Conservation (phyloP, 2,113 vertebrate genomes). For the Sorex fumeus region DNA sequence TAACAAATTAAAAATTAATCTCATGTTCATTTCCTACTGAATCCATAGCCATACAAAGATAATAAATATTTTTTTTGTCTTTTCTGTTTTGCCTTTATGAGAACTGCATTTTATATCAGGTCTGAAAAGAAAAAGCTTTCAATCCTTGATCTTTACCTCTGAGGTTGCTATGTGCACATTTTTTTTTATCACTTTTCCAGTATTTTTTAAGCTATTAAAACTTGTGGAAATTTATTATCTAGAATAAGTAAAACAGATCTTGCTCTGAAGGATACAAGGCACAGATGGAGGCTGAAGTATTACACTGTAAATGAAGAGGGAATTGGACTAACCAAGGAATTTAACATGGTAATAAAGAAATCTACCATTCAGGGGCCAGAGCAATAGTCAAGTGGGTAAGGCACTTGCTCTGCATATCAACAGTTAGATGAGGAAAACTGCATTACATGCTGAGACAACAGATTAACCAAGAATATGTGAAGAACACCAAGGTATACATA, state of each 20-base stretch:
- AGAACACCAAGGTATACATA: neutral
- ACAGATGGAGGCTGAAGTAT: neutral
- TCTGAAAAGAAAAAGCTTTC: too few species aligned
- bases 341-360: neutral
- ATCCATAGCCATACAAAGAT: neutral
- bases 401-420: neutral
- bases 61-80: too few species aligned
- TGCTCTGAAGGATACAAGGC: neutral
- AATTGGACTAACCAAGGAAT: neutral
- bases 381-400: too few species aligned
- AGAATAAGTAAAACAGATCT: neutral
- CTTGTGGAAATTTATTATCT: neutral
- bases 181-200: too few species aligned
- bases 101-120: too few species aligned
- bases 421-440: neutral
- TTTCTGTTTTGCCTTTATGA: too few species aligned
- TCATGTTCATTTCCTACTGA: conserved; percentile 5
- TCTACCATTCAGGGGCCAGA: neutral
- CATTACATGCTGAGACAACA: conserved; percentile 25
- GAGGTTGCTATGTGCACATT: too few species aligned
- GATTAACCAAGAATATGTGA: neutral
- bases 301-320: neutral
- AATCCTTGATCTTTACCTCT: too few species aligned
- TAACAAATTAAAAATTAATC: too few species aligned
- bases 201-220: too few species aligned